A percentile compares a stretch with the other conserved stretches of the same genome.
These are phyloP conservation scores for Psylliodes chrysocephalus DNA, from an alignment of 2,888 invertebrate species.

Conservation along the genomic window DNA sequence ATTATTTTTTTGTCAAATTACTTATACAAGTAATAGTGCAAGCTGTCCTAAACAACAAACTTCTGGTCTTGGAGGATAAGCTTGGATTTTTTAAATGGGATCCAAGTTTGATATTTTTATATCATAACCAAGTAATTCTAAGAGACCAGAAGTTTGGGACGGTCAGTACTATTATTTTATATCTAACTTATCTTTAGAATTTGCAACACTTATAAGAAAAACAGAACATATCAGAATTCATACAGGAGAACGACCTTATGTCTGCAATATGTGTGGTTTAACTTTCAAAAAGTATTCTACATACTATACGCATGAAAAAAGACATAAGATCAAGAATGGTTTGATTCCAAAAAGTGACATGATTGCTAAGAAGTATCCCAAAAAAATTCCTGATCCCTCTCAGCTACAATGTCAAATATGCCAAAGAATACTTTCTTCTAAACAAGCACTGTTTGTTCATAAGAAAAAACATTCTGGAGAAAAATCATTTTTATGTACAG, in stretches of 20 bases:
- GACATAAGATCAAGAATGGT: constrained; percentile 42
- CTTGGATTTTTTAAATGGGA: too few relatives aligned
- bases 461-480: constrained; percentile 40
- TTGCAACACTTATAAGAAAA: constrained; percentile 38
- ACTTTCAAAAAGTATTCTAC: constrained; percentile 42
- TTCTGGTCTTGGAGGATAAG: too few relatives aligned
- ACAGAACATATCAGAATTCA: constrained; percentile 39
- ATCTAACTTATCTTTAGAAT: constrained; percentile 34
- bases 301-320: constrained; percentile 36
- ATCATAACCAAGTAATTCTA: too few relatives aligned
- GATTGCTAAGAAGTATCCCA: constrained; percentile 31
- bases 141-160: too few relatives aligned
- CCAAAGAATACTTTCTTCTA: constrained; percentile 37
- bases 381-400: constrained; percentile 26
- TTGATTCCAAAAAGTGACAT: constrained; percentile 35
- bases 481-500: constrained; percentile 40
- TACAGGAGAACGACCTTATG: constrained; percentile 41
- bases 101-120: too few relatives aligned
- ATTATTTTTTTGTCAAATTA: too few relatives aligned
- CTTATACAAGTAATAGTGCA: too few relatives aligned
- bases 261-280: constrained; percentile 38
- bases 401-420: constrained; percentile 35
- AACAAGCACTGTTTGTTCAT: constrained; percentile 35
- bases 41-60: too few relatives aligned
- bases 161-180: too few relatives aligned